A percentile compares a stretch with the other conserved stretches of the same genome.
Evolutionary conservation across 2,113 vertebrate species (phyloP).

Genomic region (Marmota flaviventris): DNA sequence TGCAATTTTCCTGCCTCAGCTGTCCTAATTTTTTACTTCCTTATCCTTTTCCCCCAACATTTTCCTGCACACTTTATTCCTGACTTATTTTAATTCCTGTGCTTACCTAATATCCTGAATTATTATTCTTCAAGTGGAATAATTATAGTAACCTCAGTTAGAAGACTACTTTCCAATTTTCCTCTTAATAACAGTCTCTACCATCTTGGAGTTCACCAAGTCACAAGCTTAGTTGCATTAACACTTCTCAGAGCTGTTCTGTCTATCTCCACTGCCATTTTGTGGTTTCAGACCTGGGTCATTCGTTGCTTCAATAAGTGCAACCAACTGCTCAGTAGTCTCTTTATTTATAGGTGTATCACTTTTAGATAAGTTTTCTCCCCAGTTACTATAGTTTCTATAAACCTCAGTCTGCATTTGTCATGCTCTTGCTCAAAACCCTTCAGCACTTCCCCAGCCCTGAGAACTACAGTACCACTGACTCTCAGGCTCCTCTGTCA

Average conservation of each 20-base stretch:
- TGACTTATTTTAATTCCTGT: not conserved
- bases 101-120: not conserved
- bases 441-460: not conserved
- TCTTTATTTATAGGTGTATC: not conserved
- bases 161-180: not conserved
- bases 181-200: not conserved
- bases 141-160: not conserved
- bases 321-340: not conserved
- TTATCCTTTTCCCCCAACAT: not conserved
- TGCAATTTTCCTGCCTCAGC: too few relatives aligned
- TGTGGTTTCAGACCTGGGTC: not conserved
- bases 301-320: not conserved
- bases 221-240: not conserved
- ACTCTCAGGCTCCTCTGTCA: not conserved
- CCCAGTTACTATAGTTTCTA: not conserved
- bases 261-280: not conserved
- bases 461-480: not conserved
- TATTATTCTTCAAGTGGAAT: conserved; percentile 1
- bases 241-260: not conserved
- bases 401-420: not conserved
- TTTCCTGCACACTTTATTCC: accelerated
- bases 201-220: not conserved
- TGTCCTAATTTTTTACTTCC: not conserved
- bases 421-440: not conserved
- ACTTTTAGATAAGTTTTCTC: not conserved